Evolutionary conservation across 2,888 invertebrate genomes (phyloP).

Genomic region (Stenichneumon culpator): DNA sequence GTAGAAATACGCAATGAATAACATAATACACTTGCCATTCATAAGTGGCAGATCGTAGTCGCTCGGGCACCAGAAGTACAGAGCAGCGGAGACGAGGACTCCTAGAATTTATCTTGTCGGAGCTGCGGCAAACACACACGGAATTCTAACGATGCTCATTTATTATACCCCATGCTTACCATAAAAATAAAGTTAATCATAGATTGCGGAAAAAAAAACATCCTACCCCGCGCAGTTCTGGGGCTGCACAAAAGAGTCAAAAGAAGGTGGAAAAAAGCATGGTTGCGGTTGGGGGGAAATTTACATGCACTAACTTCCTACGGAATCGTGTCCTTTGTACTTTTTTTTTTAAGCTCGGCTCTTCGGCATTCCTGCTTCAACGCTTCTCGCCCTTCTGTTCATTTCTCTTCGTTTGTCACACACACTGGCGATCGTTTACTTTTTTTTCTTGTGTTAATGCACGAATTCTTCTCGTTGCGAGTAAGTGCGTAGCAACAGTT

Average conservation of each 20-base stretch:
- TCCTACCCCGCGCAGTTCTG: background rate
- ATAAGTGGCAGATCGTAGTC: constrained; percentile 40
- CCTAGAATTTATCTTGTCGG: constrained; percentile 59
- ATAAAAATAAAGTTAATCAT: constrained; percentile 67
- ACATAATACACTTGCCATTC: constrained; percentile 60
- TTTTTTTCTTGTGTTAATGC: constrained; percentile 42
- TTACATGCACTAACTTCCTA: constrained; percentile 65
- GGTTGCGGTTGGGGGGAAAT: constrained; percentile 47
- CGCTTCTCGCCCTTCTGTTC: constrained; percentile 40
- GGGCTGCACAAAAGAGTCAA: constrained; percentile 38
- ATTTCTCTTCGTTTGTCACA: constrained; percentile 23
- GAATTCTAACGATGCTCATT: constrained; percentile 63
- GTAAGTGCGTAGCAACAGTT: constrained; percentile 51
- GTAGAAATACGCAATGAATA: constrained; percentile 63
- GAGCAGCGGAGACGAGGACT: constrained; percentile 40
- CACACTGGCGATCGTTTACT: constrained; percentile 44
- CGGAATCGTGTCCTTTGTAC: constrained; percentile 61
- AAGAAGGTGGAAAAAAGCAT: constrained; percentile 49
- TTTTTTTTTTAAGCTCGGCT: constrained; percentile 32
- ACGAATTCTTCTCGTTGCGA: constrained; percentile 50
- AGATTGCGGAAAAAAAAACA: constrained; percentile 42
- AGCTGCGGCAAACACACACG: constrained; percentile 40
- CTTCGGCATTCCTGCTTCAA: constrained; percentile 33
- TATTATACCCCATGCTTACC: constrained; percentile 52
- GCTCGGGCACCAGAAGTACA: constrained; percentile 7